phyloP scores from a whole-genome alignment of 2,888 invertebrate species.

The Asteroscopus sphinx region DNA sequence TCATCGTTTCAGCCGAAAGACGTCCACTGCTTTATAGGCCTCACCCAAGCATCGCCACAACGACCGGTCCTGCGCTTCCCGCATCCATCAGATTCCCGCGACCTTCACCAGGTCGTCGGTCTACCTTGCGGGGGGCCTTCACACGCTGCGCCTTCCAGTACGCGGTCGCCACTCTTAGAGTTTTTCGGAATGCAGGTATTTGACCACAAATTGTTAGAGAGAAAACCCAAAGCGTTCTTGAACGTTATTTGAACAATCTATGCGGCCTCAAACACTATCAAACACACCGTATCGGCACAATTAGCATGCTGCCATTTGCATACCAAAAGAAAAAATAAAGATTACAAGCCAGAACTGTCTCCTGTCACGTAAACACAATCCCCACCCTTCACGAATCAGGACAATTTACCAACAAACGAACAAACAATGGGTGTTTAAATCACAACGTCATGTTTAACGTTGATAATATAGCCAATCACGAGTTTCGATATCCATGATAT shows the following conservation, averaged over 20 bases:
- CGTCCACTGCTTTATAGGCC: too few relatives aligned
- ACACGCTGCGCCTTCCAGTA: too few relatives aligned
- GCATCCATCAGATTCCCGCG: too few relatives aligned
- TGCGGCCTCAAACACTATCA: conserved; percentile 9
- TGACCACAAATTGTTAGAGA: too few relatives aligned
- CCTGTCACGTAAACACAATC: conserved; percentile 42
- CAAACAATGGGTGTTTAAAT: conserved; percentile 59
- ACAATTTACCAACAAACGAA: conserved; percentile 42
- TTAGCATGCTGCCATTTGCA: conserved; percentile 35
- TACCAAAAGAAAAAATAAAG: conserved; percentile 38
- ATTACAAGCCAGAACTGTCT: conserved; percentile 41
- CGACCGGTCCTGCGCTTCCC: too few relatives aligned
- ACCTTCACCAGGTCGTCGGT: too few relatives aligned
- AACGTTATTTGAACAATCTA: neutral
- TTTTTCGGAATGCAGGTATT: too few relatives aligned
- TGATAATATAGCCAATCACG: conserved; percentile 83
- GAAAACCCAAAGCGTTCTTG: neutral
- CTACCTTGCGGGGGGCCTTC: too few relatives aligned
- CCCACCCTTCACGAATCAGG: conserved; percentile 38
- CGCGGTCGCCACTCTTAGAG: too few relatives aligned
- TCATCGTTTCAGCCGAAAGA: too few relatives aligned
- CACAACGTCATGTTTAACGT: conserved; percentile 66
- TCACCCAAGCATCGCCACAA: too few relatives aligned
- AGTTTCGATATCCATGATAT: conserved; percentile 74
- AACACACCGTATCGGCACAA: conserved; percentile 19